Evolutionary conservation across 2,888 invertebrate genomes (phyloP).

Genomic region (Limenitis camilla): DNA sequence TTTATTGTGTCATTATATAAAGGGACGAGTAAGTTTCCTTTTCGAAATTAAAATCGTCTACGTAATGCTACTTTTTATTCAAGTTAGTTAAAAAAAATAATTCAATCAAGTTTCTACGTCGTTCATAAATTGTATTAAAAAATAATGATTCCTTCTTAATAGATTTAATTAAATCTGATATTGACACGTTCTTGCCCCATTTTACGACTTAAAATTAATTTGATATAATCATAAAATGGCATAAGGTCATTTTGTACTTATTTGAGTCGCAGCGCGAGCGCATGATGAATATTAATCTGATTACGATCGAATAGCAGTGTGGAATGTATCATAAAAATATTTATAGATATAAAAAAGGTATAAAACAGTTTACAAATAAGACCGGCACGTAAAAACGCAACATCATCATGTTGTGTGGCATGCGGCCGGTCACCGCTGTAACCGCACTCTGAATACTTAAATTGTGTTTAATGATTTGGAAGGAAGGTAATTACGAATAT

Average conservation of each 20-base stretch:
- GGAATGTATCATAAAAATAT: conserved; percentile 53
- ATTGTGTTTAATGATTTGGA: conserved; percentile 47
- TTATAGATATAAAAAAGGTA: conserved; percentile 49
- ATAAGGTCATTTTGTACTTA: conserved; percentile 20
- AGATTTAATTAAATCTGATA: conserved; percentile 38
- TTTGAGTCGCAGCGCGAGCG: conserved; percentile 18
- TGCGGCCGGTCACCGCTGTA: conserved; percentile 31
- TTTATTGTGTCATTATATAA: too few species aligned
- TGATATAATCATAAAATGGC: conserved; percentile 8
- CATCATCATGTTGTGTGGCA: conserved; percentile 54
- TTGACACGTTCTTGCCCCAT: conserved; percentile 15
- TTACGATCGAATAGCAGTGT: conserved; percentile 38
- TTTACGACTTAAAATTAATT: too few species aligned
- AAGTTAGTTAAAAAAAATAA: too few species aligned
- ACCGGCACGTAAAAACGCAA: conserved; percentile 43
- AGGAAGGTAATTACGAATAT: conserved; percentile 17
- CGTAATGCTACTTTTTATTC: too few species aligned
- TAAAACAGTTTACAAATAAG: conserved; percentile 47
- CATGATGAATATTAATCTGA: conserved; percentile 39
- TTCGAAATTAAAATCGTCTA: too few species aligned
- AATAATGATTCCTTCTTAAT: too few species aligned
- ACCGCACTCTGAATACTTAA: conserved; percentile 46
- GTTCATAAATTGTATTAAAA: too few species aligned
- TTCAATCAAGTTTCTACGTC: too few species aligned
- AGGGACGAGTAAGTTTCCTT: too few species aligned